Evolutionary conservation across 1,140 invertebrate species (phyloP).

Genomic region (Drosophila asahinai): DNA sequence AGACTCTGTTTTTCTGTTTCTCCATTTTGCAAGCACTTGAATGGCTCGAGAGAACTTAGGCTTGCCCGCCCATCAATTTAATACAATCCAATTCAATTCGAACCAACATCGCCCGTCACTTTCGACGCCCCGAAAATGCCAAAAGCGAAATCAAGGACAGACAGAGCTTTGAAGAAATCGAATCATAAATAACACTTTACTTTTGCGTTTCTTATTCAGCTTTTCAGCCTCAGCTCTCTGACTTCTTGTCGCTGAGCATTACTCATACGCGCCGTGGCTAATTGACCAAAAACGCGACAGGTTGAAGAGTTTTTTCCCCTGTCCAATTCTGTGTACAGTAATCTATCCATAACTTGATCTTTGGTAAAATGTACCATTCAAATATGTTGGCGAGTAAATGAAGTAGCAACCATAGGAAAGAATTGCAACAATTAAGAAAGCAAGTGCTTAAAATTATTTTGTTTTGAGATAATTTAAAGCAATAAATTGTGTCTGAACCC

Average conservation of each 20-base stretch:
- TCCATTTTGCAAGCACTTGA: neutral
- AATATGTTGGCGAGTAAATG: too few species aligned
- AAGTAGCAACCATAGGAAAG: too few species aligned
- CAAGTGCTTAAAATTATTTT: too few species aligned
- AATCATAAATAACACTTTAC: conserved; percentile 80
- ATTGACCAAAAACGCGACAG: conserved; percentile 71
- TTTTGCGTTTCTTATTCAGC: conserved; percentile 34
- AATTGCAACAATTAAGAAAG: too few species aligned
- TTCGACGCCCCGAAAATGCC: conserved; percentile 60
- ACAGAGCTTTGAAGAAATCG: conserved; percentile 64
- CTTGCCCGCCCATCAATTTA: conserved; percentile 44
- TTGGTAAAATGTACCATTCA: too few species aligned
- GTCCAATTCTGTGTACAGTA: conserved; percentile 3
- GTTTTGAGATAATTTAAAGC: too few species aligned
- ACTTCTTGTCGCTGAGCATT: conserved; percentile 51
- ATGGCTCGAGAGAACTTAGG: conserved; percentile 16
- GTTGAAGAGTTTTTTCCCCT: conserved; percentile 51
- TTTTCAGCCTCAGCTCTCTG: neutral
- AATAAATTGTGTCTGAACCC: too few species aligned
- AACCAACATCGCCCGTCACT: conserved; percentile 41
- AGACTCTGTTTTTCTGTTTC: too few species aligned
- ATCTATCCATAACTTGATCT: too few species aligned
- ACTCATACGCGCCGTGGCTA: conserved; percentile 72
- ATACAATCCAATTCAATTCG: conserved; percentile 41
- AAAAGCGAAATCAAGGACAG: conserved; percentile 77